phyloP scores from a whole-genome alignment of 2,888 invertebrate species.

The Amaurobius ferox region DNA sequence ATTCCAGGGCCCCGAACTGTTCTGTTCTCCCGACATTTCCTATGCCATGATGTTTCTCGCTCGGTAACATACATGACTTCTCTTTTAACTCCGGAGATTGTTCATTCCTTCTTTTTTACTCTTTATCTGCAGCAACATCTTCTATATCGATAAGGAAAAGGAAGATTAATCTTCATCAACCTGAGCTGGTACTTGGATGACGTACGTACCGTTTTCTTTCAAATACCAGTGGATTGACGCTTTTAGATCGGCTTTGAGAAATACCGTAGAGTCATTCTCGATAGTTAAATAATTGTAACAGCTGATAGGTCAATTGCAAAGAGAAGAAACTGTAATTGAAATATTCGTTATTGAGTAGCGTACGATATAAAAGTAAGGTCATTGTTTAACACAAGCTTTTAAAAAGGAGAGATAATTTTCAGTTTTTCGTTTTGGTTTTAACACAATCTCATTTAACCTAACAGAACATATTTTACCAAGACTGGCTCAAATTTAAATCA shows the following conservation, averaged over 20 bases:
- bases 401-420: too few relatives aligned
- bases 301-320: too few relatives aligned
- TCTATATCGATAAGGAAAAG: slow-evolving; percentile 56
- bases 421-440: too few relatives aligned
- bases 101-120: slow-evolving; percentile 28
- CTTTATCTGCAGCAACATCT: slow-evolving; percentile 52
- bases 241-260: neutral
- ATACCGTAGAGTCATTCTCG: too few relatives aligned
- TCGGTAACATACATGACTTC: slow-evolving; percentile 60
- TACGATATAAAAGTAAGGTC: too few relatives aligned
- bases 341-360: too few relatives aligned
- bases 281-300: too few relatives aligned
- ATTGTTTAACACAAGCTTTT: too few relatives aligned
- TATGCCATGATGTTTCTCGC: slow-evolving; percentile 26
- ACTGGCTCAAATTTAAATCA: too few relatives aligned
- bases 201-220: neutral
- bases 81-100: slow-evolving; percentile 63
- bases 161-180: slow-evolving; percentile 69
- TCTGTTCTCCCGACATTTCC: slow-evolving; percentile 4
- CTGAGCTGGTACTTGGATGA: slow-evolving; percentile 6
- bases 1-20: neutral
- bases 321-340: too few relatives aligned
- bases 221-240: neutral
- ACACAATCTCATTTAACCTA: too few relatives aligned
- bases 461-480: too few relatives aligned